Base-by-base conservation (phyloP, 2,888 invertebrate genomes). In the Hirudinaria manillensis region DNA sequence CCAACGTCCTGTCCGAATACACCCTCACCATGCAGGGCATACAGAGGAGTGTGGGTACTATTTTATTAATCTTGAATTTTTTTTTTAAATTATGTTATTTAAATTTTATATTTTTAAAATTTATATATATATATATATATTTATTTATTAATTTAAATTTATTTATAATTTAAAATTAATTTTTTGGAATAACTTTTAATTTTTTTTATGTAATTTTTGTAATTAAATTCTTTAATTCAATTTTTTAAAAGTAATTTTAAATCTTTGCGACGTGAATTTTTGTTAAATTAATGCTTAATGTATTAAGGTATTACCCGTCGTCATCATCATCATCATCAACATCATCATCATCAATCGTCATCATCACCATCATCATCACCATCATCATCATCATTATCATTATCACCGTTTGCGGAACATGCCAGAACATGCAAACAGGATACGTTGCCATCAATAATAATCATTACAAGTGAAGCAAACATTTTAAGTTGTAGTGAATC, bases 1-100 rank as follows among this genome's bases (percentile, higher is more conserved):
- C 78, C 38, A 61, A 74, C n/a, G 72, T 80, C 3, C 71, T 80
- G 0, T 76, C 76, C 29, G 80, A 80, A 7, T 75, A 80, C 34
- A 61, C 75, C 19, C 38, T 76, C 13, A 34, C 51, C 0, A 36
- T 75, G 24, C 27, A 34, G 3, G 36, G 32, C 16, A 38, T 53
- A 0, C 34, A 68, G 4, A 19, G 68, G 16, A 55, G 66, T 38
- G 76, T 73, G 34, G 29, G 24, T 16, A 21, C 13, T 21, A 61
- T 27, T 61, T 10, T 2, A 61, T 61, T 61, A 61, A 61, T 61
- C n/a, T n/a, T n/a, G 3, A 24, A 72, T 27, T 53, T 27, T n/a
- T 51, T 24, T 53, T 3, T 27, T 24, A 53, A 7, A 51, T 21
- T 51, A 32, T 24, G 2, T 21, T 34, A 29, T 32, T 67, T 29